A percentile compares a stretch with the other conserved stretches of the same genome.
These are phyloP conservation scores for Thaumetopoea pityocampa DNA, from an alignment of 1,140 invertebrate genomes.

Conservation along the genomic window DNA sequence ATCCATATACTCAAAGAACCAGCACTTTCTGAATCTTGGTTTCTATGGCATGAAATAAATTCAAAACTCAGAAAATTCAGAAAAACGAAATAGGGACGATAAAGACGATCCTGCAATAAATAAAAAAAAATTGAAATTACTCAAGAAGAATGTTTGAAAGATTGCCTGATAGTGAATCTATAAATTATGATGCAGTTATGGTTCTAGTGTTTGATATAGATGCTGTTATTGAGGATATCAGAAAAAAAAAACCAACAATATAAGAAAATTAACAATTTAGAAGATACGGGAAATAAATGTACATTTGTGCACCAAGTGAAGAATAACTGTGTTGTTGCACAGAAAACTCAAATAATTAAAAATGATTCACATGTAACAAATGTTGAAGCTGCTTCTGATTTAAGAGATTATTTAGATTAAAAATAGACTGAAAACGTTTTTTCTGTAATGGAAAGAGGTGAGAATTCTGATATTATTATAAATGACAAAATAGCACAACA, in stretches of 20 bases:
- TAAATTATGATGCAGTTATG: constrained; percentile 54
- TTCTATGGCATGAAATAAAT: constrained; percentile 30
- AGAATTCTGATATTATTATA: constrained; percentile 6
- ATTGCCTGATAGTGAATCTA: constrained; percentile 37
- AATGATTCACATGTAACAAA: neutral
- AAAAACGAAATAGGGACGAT: constrained; percentile 41
- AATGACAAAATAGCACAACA: constrained; percentile 14
- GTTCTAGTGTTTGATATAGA: constrained; percentile 59
- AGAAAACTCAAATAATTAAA: constrained; percentile 2
- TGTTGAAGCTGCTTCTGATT: constrained; percentile 4
- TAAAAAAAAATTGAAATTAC: constrained; percentile 29
- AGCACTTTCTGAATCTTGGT: constrained; percentile 48
- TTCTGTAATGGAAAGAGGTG: constrained; percentile 41
- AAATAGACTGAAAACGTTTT: constrained; percentile 57
- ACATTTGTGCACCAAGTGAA: constrained; percentile 6
- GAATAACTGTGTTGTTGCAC: constrained; percentile 2
- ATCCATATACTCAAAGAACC: constrained; percentile 38
- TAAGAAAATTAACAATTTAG: constrained; percentile 9
- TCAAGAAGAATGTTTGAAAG: constrained; percentile 7
- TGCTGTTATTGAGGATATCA: constrained; percentile 41
- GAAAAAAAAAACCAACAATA: constrained; percentile 23
- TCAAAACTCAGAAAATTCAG: constrained; percentile 24
- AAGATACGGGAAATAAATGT: constrained; percentile 14
- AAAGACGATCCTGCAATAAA: constrained; percentile 29
- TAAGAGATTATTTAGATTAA: constrained; percentile 23